These are phyloP conservation scores for Xanthorhoe spadicearia DNA, from an alignment of 2,888 invertebrate genomes.

Conservation along the genomic window DNA sequence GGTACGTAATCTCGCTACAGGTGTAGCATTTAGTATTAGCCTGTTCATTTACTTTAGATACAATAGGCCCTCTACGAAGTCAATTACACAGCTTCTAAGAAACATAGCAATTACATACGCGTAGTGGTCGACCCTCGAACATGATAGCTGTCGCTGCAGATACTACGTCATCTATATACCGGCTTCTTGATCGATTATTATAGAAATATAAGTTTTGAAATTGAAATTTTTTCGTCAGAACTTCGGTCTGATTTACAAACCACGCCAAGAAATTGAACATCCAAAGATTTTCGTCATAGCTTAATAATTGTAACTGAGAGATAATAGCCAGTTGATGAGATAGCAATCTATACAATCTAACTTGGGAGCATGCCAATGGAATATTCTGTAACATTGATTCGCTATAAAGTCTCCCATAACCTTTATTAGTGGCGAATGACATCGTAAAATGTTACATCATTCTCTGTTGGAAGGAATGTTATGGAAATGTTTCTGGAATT, in stretches of 20 bases:
- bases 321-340: not conserved
- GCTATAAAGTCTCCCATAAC: conserved; percentile 12
- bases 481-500: not conserved
- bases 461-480: conserved; percentile 11
- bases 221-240: not conserved
- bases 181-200: conserved; percentile 18
- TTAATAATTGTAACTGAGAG: not conserved
- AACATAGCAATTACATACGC: conserved; percentile 29
- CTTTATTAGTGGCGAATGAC: conserved; percentile 18
- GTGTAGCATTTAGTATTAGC: not conserved
- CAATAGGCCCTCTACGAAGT: conserved; percentile 12
- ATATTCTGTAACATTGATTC: conserved; percentile 1
- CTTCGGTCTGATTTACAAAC: too few species aligned
- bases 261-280: too few species aligned
- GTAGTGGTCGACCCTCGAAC: conserved; percentile 33
- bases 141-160: conserved; percentile 32
- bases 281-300: not conserved
- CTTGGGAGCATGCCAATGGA: conserved; percentile 20
- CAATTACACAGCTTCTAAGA: conserved; percentile 26
- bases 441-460: conserved; percentile 24
- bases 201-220: not conserved
- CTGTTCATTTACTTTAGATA: conserved; percentile 6
- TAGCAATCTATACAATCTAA: not conserved
- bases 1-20: too few species aligned
- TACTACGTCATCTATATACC: conserved; percentile 29